These are phyloP conservation scores for Sylvia borin DNA, from an alignment of 2,797 vertebrate species.

Conservation along the genomic window DNA sequence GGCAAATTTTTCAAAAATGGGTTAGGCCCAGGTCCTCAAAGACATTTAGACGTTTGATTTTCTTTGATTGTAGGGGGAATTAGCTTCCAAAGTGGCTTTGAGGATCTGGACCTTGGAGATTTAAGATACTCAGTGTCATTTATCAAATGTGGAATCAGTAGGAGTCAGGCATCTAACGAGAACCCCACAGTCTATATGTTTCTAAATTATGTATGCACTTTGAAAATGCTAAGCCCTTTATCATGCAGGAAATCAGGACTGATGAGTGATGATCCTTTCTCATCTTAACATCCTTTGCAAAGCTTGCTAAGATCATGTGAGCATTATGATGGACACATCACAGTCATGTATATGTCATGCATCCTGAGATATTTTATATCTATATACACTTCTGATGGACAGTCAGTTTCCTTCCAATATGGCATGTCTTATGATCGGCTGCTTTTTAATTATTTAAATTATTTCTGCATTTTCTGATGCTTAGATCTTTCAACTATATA, in stretches of 20 bases:
- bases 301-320: constrained; percentile 23
- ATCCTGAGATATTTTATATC: constrained; percentile 15
- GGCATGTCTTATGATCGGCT: background rate
- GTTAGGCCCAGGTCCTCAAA: constrained; percentile 53
- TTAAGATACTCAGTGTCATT: constrained; percentile 66
- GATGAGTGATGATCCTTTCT: constrained; percentile 60
- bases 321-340: constrained; percentile 47
- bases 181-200: constrained; percentile 59
- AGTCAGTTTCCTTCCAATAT: background rate
- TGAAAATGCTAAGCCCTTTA: constrained; percentile 60
- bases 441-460: constrained; percentile 40
- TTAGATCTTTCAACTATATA: background rate
- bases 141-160: constrained; percentile 62
- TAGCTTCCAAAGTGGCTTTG: constrained; percentile 63
- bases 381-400: constrained; percentile 19
- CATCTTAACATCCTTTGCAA: constrained; percentile 43
- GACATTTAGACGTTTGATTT: constrained; percentile 62
- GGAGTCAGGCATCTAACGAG: constrained; percentile 50
- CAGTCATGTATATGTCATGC: constrained; percentile 25
- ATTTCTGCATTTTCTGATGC: constrained; percentile 3
- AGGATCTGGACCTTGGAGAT: constrained; percentile 61
- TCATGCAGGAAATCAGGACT: constrained; percentile 58
- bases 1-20: constrained; percentile 59
- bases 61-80: constrained; percentile 68
- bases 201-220: constrained; percentile 63